phyloP scores from a whole-genome alignment of 2,888 invertebrate species.

The Andrena flavipes region DNA sequence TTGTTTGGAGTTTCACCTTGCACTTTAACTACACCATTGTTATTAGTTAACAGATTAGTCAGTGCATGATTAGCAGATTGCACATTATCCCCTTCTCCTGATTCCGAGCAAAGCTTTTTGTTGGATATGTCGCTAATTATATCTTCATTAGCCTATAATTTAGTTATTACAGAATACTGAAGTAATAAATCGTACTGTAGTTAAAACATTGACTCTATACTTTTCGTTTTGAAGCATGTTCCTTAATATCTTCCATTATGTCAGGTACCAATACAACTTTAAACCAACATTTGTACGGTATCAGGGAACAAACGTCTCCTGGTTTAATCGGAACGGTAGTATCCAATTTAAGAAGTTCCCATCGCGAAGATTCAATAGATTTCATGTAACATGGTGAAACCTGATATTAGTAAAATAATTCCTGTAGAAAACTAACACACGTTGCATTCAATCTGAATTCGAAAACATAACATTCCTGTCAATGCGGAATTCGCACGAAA shows the following conservation, averaged over 20 bases:
- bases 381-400: conserved; percentile 73
- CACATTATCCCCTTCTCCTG: conserved; percentile 36
- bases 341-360: conserved; percentile 70
- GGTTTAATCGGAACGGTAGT: conserved; percentile 64
- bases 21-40: conserved; percentile 2
- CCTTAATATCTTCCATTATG: conserved; percentile 48
- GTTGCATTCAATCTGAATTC: neutral
- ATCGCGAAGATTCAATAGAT: conserved; percentile 60
- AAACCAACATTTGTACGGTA: conserved; percentile 75
- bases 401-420: conserved; percentile 67
- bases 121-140: conserved; percentile 13
- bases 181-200: neutral
- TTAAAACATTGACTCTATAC: conserved; percentile 48
- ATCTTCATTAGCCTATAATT: conserved; percentile 48
- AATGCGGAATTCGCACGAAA: neutral
- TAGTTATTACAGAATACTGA: neutral
- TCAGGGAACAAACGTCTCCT: conserved; percentile 74
- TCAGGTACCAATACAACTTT: conserved; percentile 67
- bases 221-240: conserved; percentile 67
- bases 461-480: neutral
- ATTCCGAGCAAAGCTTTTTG: conserved; percentile 34
- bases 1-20: neutral
- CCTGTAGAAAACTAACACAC: conserved; percentile 43
- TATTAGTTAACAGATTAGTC: neutral
- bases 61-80: neutral